These are phyloP conservation scores for Callorhinus ursinus DNA, from an alignment of 2,113 vertebrate species.

Conservation along the genomic window DNA sequence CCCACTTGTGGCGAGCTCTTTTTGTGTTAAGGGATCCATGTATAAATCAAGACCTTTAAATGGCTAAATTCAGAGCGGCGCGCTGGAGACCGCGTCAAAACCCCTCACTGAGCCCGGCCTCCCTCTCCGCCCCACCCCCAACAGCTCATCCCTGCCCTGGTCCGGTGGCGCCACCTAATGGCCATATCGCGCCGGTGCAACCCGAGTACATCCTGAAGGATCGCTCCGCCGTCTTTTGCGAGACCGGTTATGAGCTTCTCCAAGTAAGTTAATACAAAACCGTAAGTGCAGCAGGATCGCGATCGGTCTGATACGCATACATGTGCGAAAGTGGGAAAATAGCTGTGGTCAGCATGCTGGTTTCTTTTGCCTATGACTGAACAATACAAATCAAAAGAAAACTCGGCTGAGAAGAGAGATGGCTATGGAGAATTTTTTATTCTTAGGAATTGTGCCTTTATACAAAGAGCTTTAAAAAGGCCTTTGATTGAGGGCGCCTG, in stretches of 20 bases:
- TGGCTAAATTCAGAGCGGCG: not conserved
- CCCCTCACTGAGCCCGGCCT: not conserved
- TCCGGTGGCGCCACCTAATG: constrained; percentile 84
- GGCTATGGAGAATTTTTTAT: not conserved
- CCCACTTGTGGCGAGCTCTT: not conserved
- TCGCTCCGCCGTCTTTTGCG: constrained; percentile 64
- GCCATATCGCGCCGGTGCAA: constrained; percentile 77
- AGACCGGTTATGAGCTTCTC: constrained; percentile 51
- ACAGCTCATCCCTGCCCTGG: constrained; percentile 81
- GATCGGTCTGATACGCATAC: fast-evolving
- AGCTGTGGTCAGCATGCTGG: not conserved
- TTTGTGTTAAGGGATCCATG: not conserved
- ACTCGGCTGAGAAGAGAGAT: not conserved
- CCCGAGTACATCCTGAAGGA: constrained; percentile 60
- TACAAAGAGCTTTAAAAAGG: not conserved
- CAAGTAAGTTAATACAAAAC: constrained; percentile 20
- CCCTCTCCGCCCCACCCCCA: fast-evolving
- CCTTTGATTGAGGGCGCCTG: not conserved
- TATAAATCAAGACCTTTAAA: not conserved
- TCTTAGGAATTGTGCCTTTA: not conserved
- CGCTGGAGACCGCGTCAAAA: not conserved
- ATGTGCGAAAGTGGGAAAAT: not conserved
- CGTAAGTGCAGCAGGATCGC: fast-evolving
- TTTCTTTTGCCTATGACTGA: not conserved
- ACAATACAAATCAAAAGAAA: not conserved